Evolutionary conservation across 2,888 invertebrate species (phyloP).

Genomic region (Drosophila prostipennis): DNA sequence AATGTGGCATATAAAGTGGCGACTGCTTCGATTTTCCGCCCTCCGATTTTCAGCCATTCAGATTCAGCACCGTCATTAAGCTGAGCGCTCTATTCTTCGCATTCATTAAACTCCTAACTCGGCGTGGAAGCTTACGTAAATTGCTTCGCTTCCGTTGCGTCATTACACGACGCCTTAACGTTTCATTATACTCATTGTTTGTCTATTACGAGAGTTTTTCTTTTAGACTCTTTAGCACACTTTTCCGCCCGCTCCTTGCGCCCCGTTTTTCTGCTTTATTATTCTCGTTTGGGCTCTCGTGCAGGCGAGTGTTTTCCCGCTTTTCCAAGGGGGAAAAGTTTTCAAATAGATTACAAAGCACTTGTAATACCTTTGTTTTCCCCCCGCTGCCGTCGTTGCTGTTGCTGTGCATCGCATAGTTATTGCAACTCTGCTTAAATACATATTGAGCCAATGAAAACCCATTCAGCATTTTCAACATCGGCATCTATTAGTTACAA

Average conservation of each 20-base stretch:
- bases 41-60: slow-evolving; percentile 9
- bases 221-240: slow-evolving; percentile 24
- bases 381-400: neutral
- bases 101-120: slow-evolving; percentile 48
- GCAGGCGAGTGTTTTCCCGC: slow-evolving; percentile 29
- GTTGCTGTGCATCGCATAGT: slow-evolving; percentile 56
- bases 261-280: slow-evolving; percentile 24
- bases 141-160: slow-evolving; percentile 64
- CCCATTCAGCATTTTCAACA: slow-evolving; percentile 41
- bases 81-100: slow-evolving; percentile 50
- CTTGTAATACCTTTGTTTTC: slow-evolving; percentile 57
- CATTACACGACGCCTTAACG: slow-evolving; percentile 59
- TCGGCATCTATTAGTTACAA: slow-evolving; percentile 11
- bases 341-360: slow-evolving; percentile 75
- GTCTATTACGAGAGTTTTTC: slow-evolving; percentile 61
- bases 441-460: slow-evolving; percentile 18
- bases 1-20: slow-evolving; percentile 49
- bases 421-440: slow-evolving; percentile 73
- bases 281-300: slow-evolving; percentile 15
- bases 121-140: slow-evolving; percentile 55
- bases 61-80: slow-evolving; percentile 50
- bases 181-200: slow-evolving; percentile 68
- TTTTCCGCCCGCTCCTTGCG: slow-evolving; percentile 4
- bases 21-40: slow-evolving; percentile 42
- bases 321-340: slow-evolving; percentile 46